Percentiles rank a stretch among this genome's conserved stretches.
Conservation (phyloP, 2,797 vertebrate species). For the Melanotaenia maccullochi region DNA sequence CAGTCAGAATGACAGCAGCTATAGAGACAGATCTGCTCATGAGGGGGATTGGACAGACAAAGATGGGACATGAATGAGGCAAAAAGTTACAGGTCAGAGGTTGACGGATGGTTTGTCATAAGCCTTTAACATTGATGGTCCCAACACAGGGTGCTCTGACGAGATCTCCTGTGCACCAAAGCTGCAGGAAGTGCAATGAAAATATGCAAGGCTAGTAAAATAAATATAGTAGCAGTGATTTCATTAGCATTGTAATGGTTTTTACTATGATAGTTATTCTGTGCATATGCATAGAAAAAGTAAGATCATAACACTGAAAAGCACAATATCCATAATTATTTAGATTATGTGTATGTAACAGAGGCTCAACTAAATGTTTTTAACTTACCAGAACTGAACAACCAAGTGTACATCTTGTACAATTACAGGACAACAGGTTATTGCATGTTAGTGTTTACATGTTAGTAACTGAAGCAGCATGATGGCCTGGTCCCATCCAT, state of each 20-base stretch:
- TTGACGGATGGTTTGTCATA: conserved; percentile 32
- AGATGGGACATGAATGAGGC: conserved; percentile 33
- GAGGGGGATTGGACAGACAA: conserved; percentile 27
- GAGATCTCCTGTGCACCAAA: conserved; percentile 1
- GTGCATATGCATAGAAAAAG: no score
- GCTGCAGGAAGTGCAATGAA: not conserved
- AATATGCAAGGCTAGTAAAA: not conserved
- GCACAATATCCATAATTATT: not conserved
- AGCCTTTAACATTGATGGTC: conserved; percentile 40
- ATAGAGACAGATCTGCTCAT: conserved; percentile 46
- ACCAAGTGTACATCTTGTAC: not conserved
- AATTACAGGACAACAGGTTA: not conserved
- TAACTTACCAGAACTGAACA: conserved; percentile 1
- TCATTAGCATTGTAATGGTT: not conserved
- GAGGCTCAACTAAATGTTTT: not conserved
- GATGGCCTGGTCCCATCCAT: not conserved
- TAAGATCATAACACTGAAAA: no score
- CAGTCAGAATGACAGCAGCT: conserved; percentile 23
- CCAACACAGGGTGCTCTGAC: not conserved
- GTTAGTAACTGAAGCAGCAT: conserved; percentile 7
- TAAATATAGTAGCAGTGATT: not conserved
- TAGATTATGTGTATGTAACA: not conserved
- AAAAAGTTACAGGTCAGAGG: conserved; percentile 58
- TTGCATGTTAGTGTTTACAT: conserved; percentile 15
- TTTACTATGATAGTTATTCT: no score